These are phyloP conservation scores for Spongilla lacustris DNA, from an alignment of 37 sponge, comb jelly and placozoan genomes.

Conservation along the genomic window DNA sequence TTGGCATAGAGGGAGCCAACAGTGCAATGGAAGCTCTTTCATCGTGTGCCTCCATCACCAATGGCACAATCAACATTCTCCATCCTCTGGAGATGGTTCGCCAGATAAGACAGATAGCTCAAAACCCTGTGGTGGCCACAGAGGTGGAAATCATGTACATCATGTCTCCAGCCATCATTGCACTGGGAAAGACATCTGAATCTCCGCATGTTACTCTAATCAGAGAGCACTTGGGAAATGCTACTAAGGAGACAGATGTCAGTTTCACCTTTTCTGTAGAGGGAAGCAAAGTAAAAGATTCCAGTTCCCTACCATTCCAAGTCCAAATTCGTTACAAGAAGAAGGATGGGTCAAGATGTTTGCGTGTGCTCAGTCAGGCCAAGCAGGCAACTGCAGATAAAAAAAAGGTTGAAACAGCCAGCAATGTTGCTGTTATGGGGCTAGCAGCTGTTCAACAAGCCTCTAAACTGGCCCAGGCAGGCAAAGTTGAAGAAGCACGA, in stretches of 20 bases:
- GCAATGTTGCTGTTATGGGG: constrained; percentile 84
- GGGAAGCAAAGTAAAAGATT: constrained; percentile 42
- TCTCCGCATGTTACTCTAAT: constrained; percentile 46
- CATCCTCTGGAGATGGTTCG: constrained; percentile 97
- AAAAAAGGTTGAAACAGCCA: constrained; percentile 63
- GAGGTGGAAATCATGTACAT: constrained; percentile 36
- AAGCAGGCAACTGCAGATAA: constrained; percentile 58
- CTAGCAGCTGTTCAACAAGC: constrained; percentile 86
- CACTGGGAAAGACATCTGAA: constrained; percentile 25
- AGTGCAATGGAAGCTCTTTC: constrained; percentile 86
- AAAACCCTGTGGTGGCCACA: constrained; percentile 92
- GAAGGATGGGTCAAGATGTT: constrained; percentile 81
- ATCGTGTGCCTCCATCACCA: constrained; percentile 83
- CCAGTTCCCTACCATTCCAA: constrained; percentile 46
- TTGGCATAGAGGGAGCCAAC: constrained; percentile 87
- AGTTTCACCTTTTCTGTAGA: constrained; percentile 68
- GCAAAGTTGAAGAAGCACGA: constrained; percentile 71
- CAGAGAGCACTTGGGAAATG: constrained; percentile 79
- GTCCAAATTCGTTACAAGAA: constrained; percentile 85
- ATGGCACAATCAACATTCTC: constrained; percentile 92
- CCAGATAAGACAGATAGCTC: constrained; percentile 89
- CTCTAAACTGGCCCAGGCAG: constrained; percentile 76
- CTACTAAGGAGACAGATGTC: constrained; percentile 77
- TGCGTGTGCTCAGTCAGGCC: constrained; percentile 79
- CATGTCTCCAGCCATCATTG: constrained; percentile 1